phyloP scores from a whole-genome alignment of 2,888 invertebrate species.

The Conistra vaccinii region DNA sequence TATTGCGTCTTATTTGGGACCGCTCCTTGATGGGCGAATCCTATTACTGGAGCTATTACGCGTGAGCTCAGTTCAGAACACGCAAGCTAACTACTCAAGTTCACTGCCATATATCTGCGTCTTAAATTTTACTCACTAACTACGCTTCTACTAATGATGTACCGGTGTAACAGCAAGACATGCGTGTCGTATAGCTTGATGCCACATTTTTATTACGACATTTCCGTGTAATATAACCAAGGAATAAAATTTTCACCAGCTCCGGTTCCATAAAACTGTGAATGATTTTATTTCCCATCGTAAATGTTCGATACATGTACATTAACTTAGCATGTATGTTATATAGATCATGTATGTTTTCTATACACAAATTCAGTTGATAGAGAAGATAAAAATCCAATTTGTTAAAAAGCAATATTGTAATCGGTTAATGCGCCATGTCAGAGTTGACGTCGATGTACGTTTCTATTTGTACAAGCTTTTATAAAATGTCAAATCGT shows the following conservation, averaged over 20 bases:
- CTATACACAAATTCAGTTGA: slow-evolving; percentile 32
- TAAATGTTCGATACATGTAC: slow-evolving; percentile 56
- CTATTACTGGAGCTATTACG: too few relatives aligned
- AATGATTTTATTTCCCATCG: slow-evolving; percentile 59
- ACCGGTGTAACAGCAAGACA: slow-evolving; percentile 18
- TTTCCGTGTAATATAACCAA: slow-evolving; percentile 33
- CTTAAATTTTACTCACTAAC: slow-evolving; percentile 53
- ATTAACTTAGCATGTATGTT: slow-evolving; percentile 29
- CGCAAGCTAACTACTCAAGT: too few relatives aligned
- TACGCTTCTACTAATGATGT: slow-evolving; percentile 56
- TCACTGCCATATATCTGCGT: too few relatives aligned
- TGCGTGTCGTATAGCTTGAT: neutral
- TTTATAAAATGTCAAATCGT: slow-evolving; percentile 40
- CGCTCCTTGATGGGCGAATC: too few relatives aligned
- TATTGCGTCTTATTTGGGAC: too few relatives aligned
- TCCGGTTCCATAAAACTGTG: slow-evolving; percentile 46
- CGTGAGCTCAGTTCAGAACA: too few relatives aligned
- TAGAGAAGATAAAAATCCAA: slow-evolving; percentile 50
- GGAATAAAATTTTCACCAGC: slow-evolving; percentile 42
- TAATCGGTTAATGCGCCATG: slow-evolving; percentile 53
- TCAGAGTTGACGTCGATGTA: slow-evolving; percentile 27
- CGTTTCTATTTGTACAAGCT: slow-evolving; percentile 31
- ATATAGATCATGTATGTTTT: slow-evolving; percentile 12
- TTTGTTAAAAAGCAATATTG: slow-evolving; percentile 53
- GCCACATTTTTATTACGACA: slow-evolving; percentile 44